Evolutionary conservation across 37 sponge, comb jelly and placozoan species (phyloP), one percentile per base, ranked within the genome.

Genomic region (Beroe ovata): DNA sequence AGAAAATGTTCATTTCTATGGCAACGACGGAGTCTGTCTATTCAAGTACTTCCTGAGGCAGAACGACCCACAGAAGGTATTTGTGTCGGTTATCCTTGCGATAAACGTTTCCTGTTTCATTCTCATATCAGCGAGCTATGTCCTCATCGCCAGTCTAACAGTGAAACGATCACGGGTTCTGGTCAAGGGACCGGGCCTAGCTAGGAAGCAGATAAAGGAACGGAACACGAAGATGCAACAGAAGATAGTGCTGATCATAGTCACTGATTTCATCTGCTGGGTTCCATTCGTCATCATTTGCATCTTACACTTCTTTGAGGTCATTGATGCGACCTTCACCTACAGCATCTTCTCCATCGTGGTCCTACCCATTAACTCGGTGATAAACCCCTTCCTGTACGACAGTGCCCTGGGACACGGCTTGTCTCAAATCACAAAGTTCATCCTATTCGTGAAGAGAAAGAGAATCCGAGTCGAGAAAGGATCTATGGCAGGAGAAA

Each of bases 211-310:
- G n/a, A n/a, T n/a, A n/a, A n/a, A n/a, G n/a, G n/a, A n/a, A n/a
- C n/a, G n/a, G n/a, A 61, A 61, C 63, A 20, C 8, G n/a, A 25
- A 20, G 3, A 61, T 61, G n/a, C 63, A 61, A 25, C 22, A 25
- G 63, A 61, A 25, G n/a, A 61, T 61, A 6, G 63, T 25, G 21
- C 23, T 25, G 3, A 4, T 61, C 6, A 61, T 61, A 26, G 63
- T 3, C 8, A 61, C 63, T 25, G 63, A 61, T 25, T 61, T 61
- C 63, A 25, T 61, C 3, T 61, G 63, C 21, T 61, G 63, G 63
- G 63, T 61, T 6, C 63, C 63, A 6, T 61, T 61, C 28, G 21
- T 61, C n/a, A 61, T 61, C 3, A 61, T 61, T 25, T 26, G 63
- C 28, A 6, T 25, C n/a, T 25, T 61, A 4, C 63, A 61, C n/a